Evolutionary conservation across 2,113 vertebrate species (phyloP), one percentile per base, ranked within the genome.

Genomic region (Motacilla tschutschensis): DNA sequence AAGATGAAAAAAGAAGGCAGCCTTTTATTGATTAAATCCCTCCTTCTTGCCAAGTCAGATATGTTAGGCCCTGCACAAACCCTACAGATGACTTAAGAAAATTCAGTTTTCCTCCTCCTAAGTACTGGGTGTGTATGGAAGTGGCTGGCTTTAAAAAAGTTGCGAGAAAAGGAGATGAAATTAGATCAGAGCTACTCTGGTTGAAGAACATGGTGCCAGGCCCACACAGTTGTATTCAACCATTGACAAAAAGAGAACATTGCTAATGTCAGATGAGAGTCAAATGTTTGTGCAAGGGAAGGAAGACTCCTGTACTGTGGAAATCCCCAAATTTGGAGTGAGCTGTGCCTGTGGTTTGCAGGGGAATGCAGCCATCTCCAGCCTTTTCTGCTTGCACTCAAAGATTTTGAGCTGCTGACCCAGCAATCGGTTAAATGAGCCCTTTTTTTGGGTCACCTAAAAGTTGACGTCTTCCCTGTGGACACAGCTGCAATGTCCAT

Each of bases 401-500:
- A 44, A 36, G 8, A 15, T 35, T 81, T 60, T 67, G 43, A 78
- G 35, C 29, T 82, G 40, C 31, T 74, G 25, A 43, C 40, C 64
- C 54, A 64, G 53, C 31, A 70, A 3, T 64, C 19, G 16, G 15
- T 14, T 65, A 46, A 36, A 66, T 33, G 31, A 57, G 14, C 28
- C 20, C 18, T 29, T 80, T 58, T 58, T 72, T 46, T 16, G 54
- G 21, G 15, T 79, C 69, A 78, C 46, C 12, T 65, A 5, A 50
- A 57, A 57, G 20, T 24, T 79, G 38, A 10, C 12, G 33, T 79
- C 63, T 64, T 50, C 41, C 7, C 35, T 64, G 21, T 10, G 9
- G 21, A 43, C 0, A 0, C 29, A 41, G 20, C 14, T 64, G 46
- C 46, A 5, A 0, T 21, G 14, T 58, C 14, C 14, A 12, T 53